These are phyloP conservation scores for Ephestia elutella DNA, from an alignment of 1,140 invertebrate species.

Conservation along the genomic window DNA sequence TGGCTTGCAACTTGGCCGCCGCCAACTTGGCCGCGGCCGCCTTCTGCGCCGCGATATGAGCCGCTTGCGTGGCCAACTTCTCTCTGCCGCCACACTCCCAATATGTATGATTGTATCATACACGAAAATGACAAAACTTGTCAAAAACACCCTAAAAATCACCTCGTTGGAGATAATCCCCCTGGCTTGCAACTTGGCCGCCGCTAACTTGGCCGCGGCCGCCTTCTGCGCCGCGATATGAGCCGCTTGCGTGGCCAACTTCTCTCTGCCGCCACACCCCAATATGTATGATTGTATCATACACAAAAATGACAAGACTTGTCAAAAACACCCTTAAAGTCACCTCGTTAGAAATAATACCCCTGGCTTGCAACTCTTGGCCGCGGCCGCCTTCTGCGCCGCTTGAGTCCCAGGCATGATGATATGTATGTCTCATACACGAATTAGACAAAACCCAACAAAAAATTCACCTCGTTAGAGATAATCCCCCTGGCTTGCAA, in stretches of 20 bases:
- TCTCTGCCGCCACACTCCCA: constrained; percentile 67
- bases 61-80: constrained; percentile 53
- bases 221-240: constrained; percentile 66
- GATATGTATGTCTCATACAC: no score
- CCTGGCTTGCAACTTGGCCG: constrained; percentile 44
- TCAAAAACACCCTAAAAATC: not conserved
- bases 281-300: no score
- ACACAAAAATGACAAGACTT: no score
- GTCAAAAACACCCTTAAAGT: not conserved
- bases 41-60: constrained; percentile 64
- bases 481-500: constrained; percentile 40
- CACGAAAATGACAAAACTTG: no score
- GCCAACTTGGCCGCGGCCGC: constrained; percentile 59
- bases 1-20: constrained; percentile 45
- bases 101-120: no score
- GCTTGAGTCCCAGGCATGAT: no score
- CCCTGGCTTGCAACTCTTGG: constrained; percentile 47
- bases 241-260: constrained; percentile 54
- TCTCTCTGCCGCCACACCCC: constrained; percentile 65
- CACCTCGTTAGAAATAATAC: constrained; percentile 41
- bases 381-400: constrained; percentile 62
- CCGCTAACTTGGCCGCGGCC: constrained; percentile 55
- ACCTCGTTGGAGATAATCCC: constrained; percentile 42
- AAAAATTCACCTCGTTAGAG: constrained; percentile 33
- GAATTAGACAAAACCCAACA: no score